Conservation (phyloP, 92 coral and sea anemone genomes). For the Porites evermanni region DNA sequence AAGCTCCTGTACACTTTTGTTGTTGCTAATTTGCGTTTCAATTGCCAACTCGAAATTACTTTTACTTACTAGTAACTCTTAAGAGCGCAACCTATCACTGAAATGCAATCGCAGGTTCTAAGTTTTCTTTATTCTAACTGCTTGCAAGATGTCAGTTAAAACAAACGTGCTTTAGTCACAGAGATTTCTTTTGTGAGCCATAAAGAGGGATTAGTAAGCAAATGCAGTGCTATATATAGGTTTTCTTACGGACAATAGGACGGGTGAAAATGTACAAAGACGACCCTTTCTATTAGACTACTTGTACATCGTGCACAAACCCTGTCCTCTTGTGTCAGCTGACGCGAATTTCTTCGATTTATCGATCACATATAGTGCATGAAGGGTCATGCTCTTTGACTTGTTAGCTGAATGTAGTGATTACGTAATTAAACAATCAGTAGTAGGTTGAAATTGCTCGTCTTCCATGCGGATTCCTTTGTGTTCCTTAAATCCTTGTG, state of each 20-base stretch:
- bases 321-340: neutral
- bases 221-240: slow-evolving; percentile 20
- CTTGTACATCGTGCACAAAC: neutral
- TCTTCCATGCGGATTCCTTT: slow-evolving; percentile 1
- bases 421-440: neutral
- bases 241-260: neutral
- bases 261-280: neutral
- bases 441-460: neutral
- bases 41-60: neutral
- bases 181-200: slow-evolving; percentile 14
- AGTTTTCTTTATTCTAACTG: neutral
- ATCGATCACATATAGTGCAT: neutral
- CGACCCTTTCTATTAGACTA: neutral
- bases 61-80: neutral
- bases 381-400: too few species aligned
- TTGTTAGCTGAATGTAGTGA: too few species aligned
- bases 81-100: neutral
- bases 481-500: slow-evolving; percentile 12
- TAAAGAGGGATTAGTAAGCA: neutral
- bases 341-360: neutral
- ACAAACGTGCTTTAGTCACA: slow-evolving; percentile 11
- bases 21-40: neutral
- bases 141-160: neutral
- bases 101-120: neutral
- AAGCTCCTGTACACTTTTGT: neutral